Evolutionary conservation across 2,797 vertebrate genomes (phyloP).

Genomic region (Selene dorsalis): DNA sequence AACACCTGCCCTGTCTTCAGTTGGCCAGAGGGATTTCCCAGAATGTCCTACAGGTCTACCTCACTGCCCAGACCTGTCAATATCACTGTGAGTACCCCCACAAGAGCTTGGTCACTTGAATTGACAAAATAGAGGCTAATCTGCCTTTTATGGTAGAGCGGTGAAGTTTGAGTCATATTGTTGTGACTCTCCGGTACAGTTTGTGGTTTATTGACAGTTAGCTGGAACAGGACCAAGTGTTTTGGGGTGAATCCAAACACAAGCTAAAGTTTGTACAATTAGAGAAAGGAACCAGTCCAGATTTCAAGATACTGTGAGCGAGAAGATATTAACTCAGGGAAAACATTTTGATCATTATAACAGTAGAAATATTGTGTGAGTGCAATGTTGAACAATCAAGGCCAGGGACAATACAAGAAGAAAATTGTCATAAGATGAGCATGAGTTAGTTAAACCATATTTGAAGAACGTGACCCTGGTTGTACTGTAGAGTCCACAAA

Average conservation of each 20-base stretch:
- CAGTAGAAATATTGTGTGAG: neutral
- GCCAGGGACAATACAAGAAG: neutral
- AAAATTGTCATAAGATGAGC: neutral
- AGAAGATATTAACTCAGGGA: neutral
- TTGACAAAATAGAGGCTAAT: neutral
- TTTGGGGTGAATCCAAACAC: neutral
- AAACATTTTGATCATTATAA: neutral
- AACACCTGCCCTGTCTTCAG: conserved; percentile 70
- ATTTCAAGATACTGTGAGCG: neutral
- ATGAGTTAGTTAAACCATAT: too few species aligned
- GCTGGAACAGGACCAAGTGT: neutral
- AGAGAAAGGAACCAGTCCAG: neutral
- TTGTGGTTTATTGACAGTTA: neutral
- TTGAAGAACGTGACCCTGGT: too few species aligned
- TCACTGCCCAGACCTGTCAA: conserved; percentile 84
- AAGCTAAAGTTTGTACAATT: neutral
- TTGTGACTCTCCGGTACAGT: neutral
- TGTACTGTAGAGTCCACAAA: too few species aligned
- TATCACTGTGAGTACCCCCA: conserved; percentile 79
- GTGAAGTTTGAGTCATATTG: neutral
- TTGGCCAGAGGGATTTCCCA: conserved; percentile 76
- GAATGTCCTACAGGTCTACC: conserved; percentile 81
- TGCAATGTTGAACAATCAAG: neutral
- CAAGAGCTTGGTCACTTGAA: neutral
- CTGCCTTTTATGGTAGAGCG: neutral